These are phyloP conservation scores for Trachelus tabidus DNA, from an alignment of 2,888 invertebrate species.

Conservation along the genomic window DNA sequence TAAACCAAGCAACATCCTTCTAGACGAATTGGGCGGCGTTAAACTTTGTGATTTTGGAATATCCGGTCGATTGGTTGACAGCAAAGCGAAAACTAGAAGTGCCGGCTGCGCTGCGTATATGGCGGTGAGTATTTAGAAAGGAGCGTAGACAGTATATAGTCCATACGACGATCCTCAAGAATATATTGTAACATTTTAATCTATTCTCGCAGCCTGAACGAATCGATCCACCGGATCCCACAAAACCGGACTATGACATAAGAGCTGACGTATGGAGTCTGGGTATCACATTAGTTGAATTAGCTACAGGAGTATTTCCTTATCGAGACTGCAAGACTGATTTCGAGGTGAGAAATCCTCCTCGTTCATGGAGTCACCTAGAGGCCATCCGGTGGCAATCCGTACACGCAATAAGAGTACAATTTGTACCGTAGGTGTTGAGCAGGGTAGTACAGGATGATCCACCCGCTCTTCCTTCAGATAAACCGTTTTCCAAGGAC, in stretches of 20 bases:
- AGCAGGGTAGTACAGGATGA: constrained; percentile 84
- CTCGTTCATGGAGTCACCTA: too few relatives aligned
- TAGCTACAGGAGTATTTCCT: constrained; percentile 96
- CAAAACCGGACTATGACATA: constrained; percentile 96
- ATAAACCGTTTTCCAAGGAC: constrained; percentile 82
- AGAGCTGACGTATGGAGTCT: constrained; percentile 99
- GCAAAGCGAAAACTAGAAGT: constrained; percentile 96
- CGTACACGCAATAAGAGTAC: background rate
- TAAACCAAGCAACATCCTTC: constrained; percentile 97
- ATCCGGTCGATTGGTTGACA: constrained; percentile 96
- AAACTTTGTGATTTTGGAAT: constrained; percentile 99
- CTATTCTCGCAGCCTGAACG: constrained; percentile 84
- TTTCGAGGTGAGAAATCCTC: constrained; percentile 81
- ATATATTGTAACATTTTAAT: background rate
- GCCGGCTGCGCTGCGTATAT: constrained; percentile 99
- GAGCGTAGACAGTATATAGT: background rate
- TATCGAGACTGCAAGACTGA: constrained; percentile 95
- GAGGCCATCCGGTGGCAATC: too few relatives aligned
- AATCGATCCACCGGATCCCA: constrained; percentile 93
- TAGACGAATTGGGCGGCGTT: constrained; percentile 94
- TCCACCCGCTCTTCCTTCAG: constrained; percentile 85
- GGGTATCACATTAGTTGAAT: constrained; percentile 95
- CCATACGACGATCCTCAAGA: constrained; percentile 1
- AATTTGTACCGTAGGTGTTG: constrained; percentile 58
- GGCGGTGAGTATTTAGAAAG: constrained; percentile 79